These are phyloP conservation scores for Poecile montanus DNA, from an alignment of 2,797 vertebrate species.

Conservation along the genomic window DNA sequence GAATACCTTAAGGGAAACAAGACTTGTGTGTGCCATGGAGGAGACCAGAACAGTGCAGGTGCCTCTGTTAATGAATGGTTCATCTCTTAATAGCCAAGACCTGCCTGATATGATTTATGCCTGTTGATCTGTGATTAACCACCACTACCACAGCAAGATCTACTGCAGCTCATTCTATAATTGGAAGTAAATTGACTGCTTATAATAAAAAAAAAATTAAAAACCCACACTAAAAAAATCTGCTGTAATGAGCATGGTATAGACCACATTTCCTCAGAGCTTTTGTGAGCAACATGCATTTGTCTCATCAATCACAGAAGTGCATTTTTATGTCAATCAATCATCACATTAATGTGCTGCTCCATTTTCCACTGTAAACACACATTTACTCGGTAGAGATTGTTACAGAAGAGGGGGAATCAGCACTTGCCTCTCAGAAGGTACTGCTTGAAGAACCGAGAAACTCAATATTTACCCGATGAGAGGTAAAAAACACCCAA, in stretches of 20 bases:
- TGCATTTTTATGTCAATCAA: background rate
- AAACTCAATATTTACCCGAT: conserved; percentile 33
- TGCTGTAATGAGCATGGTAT: background rate
- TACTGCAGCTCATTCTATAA: background rate
- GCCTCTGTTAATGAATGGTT: conserved; percentile 1
- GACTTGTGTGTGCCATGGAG: background rate
- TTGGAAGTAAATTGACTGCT: conserved; percentile 2
- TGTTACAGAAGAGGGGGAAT: background rate
- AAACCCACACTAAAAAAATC: background rate
- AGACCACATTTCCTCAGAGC: background rate
- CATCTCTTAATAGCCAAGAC: background rate
- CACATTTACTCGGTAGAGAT: background rate
- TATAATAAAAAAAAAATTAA: background rate
- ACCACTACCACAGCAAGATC: background rate
- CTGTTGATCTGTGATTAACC: conserved; percentile 8
- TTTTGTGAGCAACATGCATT: background rate
- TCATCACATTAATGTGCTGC: background rate
- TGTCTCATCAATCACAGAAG: background rate
- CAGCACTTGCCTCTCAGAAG: background rate
- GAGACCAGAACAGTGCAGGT: background rate
- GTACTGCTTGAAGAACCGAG: background rate
- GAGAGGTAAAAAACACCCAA: background rate
- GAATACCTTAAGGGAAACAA: background rate
- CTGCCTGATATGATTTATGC: background rate
- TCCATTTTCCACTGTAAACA: conserved; percentile 3